Conservation (phyloP, 2,888 invertebrate genomes). For the Globia sparganii region DNA sequence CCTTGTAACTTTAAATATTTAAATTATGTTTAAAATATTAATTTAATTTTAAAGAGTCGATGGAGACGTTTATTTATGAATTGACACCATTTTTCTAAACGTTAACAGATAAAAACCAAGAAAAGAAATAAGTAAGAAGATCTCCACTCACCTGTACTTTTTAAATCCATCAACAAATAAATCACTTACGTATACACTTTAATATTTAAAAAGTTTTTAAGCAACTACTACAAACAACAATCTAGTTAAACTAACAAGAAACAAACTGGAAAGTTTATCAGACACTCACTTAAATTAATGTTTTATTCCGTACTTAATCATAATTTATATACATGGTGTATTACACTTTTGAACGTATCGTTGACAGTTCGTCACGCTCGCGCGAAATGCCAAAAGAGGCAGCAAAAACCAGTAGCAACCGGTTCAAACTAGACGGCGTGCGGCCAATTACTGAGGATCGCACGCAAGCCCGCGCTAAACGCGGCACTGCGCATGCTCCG, state of each 20-base stretch:
- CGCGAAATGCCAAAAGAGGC: slow-evolving; percentile 51
- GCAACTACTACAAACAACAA: slow-evolving; percentile 40
- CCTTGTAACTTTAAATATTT: not conserved
- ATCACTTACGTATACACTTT: slow-evolving; percentile 55
- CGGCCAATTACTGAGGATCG: slow-evolving; percentile 87
- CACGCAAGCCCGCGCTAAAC: slow-evolving; percentile 79
- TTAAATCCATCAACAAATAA: slow-evolving; percentile 60
- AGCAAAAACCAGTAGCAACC: slow-evolving; percentile 63
- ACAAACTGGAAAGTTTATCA: slow-evolving; percentile 51
- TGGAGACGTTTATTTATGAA: not conserved
- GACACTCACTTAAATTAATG: slow-evolving; percentile 56
- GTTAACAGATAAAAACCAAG: not conserved
- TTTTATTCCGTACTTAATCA: slow-evolving; percentile 55
- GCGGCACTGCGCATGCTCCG: slow-evolving; percentile 82
- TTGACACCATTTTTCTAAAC: not conserved
- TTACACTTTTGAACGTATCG: slow-evolving; percentile 53
- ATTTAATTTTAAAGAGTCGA: not conserved
- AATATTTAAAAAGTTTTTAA: slow-evolving; percentile 57
- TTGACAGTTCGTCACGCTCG: slow-evolving; percentile 64
- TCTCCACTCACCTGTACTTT: slow-evolving; percentile 56
- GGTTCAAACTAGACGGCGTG: slow-evolving; percentile 75
- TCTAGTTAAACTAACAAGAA: slow-evolving; percentile 45
- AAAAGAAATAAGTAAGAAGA: rapidly evolving
- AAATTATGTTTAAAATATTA: not conserved
- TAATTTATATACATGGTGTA: slow-evolving; percentile 53